phyloP scores from a whole-genome alignment of 2,113 vertebrate genomes.

The Oryzias celebensis region DNA sequence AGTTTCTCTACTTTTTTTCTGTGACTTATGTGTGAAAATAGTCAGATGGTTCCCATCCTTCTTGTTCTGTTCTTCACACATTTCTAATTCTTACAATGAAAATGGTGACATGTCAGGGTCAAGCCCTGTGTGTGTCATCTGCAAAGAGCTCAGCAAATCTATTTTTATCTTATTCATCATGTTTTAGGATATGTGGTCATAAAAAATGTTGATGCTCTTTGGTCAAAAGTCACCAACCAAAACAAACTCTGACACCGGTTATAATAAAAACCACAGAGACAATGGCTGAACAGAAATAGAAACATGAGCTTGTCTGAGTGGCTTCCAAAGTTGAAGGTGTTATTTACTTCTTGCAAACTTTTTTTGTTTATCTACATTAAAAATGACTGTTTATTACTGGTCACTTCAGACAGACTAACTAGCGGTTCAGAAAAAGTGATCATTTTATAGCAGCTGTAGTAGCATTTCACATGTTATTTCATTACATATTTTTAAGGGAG shows the following conservation, averaged over 20 bases:
- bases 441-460: too few relatives aligned
- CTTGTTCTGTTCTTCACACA: background rate
- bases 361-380: too few relatives aligned
- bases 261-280: background rate
- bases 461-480: too few relatives aligned
- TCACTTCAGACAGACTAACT: too few relatives aligned
- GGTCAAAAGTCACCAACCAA: slow-evolving; percentile 24
- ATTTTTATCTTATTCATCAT: slow-evolving; percentile 15
- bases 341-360: too few relatives aligned
- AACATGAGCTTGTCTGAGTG: background rate
- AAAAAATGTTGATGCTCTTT: slow-evolving; percentile 7
- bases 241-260: background rate
- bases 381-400: too few relatives aligned
- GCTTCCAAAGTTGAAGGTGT: too few relatives aligned
- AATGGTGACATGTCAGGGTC: background rate
- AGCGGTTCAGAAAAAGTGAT: too few relatives aligned
- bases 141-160: slow-evolving; percentile 9
- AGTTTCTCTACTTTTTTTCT: too few relatives aligned
- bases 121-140: slow-evolving; percentile 8
- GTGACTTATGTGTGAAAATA: too few relatives aligned
- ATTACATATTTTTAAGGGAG: too few relatives aligned
- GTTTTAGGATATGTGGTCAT: slow-evolving; percentile 31
- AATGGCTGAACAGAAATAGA: background rate
- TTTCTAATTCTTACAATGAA: background rate
- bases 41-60: too few relatives aligned